Evolutionary conservation across 2,797 vertebrate genomes (phyloP).

Genomic region (Catharus ustulatus): DNA sequence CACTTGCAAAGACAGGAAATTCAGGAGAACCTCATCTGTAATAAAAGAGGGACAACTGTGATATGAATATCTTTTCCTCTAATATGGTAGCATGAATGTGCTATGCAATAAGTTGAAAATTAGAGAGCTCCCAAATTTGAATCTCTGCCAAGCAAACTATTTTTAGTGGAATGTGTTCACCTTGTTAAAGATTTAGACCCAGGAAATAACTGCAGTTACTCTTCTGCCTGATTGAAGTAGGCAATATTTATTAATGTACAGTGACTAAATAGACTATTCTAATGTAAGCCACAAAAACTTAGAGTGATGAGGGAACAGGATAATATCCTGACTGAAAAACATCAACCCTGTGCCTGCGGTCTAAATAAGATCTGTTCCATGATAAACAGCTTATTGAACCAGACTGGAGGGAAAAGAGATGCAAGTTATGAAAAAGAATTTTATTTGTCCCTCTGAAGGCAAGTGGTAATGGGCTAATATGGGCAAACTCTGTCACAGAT

Average conservation of each 20-base stretch:
- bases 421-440: not conserved
- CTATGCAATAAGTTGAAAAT: constrained; percentile 19
- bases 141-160: not conserved
- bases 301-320: not conserved
- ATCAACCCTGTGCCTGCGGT: not conserved
- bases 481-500: not conserved
- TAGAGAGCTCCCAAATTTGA: not conserved
- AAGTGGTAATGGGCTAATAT: not conserved
- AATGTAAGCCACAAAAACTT: not conserved
- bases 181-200: constrained; percentile 22
- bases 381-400: not conserved
- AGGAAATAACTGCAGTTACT: constrained; percentile 17
- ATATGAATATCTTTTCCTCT: not conserved
- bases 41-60: not conserved
- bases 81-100: not conserved
- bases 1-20: constrained; percentile 6
- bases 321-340: not conserved
- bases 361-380: not conserved
- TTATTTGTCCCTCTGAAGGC: not conserved
- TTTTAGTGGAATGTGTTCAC: constrained; percentile 10
- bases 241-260: not conserved
- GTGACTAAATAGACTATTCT: not conserved
- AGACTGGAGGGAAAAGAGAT: not conserved
- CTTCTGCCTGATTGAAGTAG: not conserved
- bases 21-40: not conserved